phyloP scores from a whole-genome alignment of 1,140 invertebrate genomes.

The Scaptomyza hsui region DNA sequence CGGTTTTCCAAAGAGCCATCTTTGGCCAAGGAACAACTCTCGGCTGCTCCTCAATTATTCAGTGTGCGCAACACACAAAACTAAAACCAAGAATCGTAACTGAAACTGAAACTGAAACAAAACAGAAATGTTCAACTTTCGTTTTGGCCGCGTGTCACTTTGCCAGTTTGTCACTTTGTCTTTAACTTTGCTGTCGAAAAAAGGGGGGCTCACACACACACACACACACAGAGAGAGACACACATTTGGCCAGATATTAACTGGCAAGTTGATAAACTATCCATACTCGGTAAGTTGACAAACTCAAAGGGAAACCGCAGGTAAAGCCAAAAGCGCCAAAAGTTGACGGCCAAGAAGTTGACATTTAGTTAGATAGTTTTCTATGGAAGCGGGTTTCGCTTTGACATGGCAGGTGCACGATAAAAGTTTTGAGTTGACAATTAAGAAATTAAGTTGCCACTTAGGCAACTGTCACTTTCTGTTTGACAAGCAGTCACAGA shows the following conservation, averaged over 20 bases:
- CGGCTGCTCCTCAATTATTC: conserved; percentile 65
- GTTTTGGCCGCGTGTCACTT: conserved; percentile 60
- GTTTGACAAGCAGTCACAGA: conserved; percentile 80
- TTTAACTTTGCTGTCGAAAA: conserved; percentile 8
- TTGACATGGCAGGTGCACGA: conserved; percentile 60
- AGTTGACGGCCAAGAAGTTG: conserved; percentile 49
- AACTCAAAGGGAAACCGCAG: conserved; percentile 41
- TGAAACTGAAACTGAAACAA: conserved; percentile 11
- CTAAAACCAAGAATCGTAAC: conserved; percentile 37
- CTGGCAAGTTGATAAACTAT: conserved; percentile 43
- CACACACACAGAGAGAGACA: neutral
- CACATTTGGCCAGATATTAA: conserved; percentile 40
- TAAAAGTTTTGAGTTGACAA: conserved; percentile 83
- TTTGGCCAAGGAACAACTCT: conserved; percentile 3
- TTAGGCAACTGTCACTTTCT: conserved; percentile 82
- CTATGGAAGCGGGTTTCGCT: conserved; percentile 12
- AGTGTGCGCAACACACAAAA: conserved; percentile 39
- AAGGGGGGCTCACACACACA: conserved; percentile 12
- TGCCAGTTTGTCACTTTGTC: conserved; percentile 48
- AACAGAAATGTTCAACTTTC: conserved; percentile 35
- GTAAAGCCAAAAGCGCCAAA: conserved; percentile 33
- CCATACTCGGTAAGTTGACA: neutral
- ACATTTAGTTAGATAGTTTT: conserved; percentile 55
- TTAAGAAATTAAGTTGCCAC: conserved; percentile 84
- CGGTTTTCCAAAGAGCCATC: conserved; percentile 29